Conservation (phyloP, 2,113 vertebrate genomes). For the Pelecanoides urinatrix region DNA sequence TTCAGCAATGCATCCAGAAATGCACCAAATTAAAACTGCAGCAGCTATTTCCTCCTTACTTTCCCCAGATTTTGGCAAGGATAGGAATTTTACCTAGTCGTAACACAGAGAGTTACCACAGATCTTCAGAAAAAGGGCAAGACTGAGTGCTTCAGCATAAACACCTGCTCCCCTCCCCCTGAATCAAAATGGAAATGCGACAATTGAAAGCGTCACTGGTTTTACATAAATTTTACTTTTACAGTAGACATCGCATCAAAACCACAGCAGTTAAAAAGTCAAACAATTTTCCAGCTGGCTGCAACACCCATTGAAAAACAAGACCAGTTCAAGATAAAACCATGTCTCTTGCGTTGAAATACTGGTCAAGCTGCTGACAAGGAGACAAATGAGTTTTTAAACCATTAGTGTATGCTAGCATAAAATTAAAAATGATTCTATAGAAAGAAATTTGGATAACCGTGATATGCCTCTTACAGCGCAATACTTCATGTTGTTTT, state of each 20-base stretch:
- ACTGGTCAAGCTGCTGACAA: conserved; percentile 35
- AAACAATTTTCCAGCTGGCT: conserved; percentile 31
- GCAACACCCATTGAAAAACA: not conserved
- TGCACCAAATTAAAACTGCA: not conserved
- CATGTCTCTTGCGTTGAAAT: not conserved
- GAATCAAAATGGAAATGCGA: not conserved
- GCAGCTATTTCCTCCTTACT: not conserved
- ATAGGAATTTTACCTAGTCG: not conserved
- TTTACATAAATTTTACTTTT: conserved; percentile 17
- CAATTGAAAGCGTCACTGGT: not conserved
- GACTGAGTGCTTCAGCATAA: not conserved
- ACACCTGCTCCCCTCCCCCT: not conserved
- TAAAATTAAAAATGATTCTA: not conserved
- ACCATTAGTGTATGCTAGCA: not conserved
- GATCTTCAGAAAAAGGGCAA: not conserved
- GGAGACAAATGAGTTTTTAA: conserved; percentile 42
- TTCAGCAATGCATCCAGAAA: not conserved
- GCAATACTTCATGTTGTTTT: not conserved
- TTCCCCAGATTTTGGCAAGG: not conserved
- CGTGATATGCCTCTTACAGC: not conserved
- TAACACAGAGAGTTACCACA: not conserved
- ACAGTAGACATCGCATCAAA: not conserved
- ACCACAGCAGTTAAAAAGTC: conserved; percentile 19
- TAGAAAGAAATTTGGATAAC: conserved; percentile 5
- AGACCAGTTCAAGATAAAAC: not conserved